These are phyloP conservation scores for Drosophila nikananu DNA, from an alignment of 1,140 invertebrate genomes.

Conservation along the genomic window DNA sequence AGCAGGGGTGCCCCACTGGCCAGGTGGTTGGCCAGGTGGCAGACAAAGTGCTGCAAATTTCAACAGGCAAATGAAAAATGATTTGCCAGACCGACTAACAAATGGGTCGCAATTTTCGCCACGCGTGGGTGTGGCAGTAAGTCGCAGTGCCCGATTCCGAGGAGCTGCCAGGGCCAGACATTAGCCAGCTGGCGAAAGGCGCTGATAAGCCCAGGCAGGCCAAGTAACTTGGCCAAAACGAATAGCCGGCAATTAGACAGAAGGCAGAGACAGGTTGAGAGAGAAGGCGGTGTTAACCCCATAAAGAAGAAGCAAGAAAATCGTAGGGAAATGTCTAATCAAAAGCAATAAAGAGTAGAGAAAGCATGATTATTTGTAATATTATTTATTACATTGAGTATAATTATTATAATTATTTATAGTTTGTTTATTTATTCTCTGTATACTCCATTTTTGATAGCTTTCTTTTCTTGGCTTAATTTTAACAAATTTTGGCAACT, in stretches of 20 bases:
- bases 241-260: constrained; percentile 76
- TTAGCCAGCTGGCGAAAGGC: constrained; percentile 11
- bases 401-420: no score
- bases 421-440: neutral
- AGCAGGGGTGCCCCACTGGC: neutral
- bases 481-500: neutral
- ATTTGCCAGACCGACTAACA: constrained; percentile 58
- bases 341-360: neutral
- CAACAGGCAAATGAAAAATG: constrained; percentile 79
- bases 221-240: constrained; percentile 59
- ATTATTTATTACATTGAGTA: neutral
- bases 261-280: constrained; percentile 24
- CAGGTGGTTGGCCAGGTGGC: constrained; percentile 16
- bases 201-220: constrained; percentile 48
- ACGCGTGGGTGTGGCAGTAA: constrained; percentile 32
- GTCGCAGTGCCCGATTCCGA: neutral
- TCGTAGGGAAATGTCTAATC: neutral
- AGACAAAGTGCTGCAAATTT: constrained; percentile 73
- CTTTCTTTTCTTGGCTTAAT: neutral
- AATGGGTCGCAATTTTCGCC: constrained; percentile 53
- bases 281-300: constrained; percentile 10
- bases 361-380: neutral
- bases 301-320: neutral
- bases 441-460: neutral
- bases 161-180: neutral